These are phyloP conservation scores for Percopsis omiscomaycus DNA, from an alignment of 2,797 vertebrate genomes.

Conservation along the genomic window DNA sequence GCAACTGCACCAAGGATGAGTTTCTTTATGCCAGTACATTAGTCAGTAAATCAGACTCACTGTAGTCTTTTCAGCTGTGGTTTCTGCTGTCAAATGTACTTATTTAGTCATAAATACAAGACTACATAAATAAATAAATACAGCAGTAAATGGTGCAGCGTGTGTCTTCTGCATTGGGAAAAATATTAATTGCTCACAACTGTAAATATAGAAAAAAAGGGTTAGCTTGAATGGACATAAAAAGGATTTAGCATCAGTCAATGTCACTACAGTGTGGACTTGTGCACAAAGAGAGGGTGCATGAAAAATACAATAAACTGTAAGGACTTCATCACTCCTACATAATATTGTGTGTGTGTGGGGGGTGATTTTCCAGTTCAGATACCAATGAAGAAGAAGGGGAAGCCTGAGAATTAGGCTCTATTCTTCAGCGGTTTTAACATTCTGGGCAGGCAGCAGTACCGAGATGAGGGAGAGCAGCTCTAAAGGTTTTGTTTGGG, in stretches of 20 bases:
- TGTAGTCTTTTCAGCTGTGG: too few species aligned
- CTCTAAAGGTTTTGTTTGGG: slow-evolving; percentile 67
- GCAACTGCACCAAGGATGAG: too few species aligned
- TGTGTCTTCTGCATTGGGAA: slow-evolving; percentile 10
- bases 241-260: background rate
- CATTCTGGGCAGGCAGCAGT: slow-evolving; percentile 65
- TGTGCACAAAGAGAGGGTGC: slow-evolving; percentile 13
- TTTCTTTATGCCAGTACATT: too few species aligned
- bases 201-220: slow-evolving; percentile 38
- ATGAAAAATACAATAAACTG: slow-evolving; percentile 36
- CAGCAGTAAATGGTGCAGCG: slow-evolving; percentile 8
- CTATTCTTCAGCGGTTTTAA: slow-evolving; percentile 65
- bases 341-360: slow-evolving; percentile 21
- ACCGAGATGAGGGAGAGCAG: slow-evolving; percentile 55
- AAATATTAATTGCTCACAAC: slow-evolving; percentile 27
- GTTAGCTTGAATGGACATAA: slow-evolving; percentile 9
- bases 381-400: slow-evolving; percentile 46
- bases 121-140: background rate
- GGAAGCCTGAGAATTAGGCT: slow-evolving; percentile 57
- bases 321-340: slow-evolving; percentile 41
- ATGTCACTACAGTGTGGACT: background rate
- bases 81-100: too few species aligned
- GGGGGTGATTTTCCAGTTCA: slow-evolving; percentile 63
- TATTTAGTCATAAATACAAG: too few species aligned
- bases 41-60: too few species aligned